Evolutionary conservation across 1,140 invertebrate genomes (phyloP).

Genomic region (Aphelenchoides fujianensis): DNA sequence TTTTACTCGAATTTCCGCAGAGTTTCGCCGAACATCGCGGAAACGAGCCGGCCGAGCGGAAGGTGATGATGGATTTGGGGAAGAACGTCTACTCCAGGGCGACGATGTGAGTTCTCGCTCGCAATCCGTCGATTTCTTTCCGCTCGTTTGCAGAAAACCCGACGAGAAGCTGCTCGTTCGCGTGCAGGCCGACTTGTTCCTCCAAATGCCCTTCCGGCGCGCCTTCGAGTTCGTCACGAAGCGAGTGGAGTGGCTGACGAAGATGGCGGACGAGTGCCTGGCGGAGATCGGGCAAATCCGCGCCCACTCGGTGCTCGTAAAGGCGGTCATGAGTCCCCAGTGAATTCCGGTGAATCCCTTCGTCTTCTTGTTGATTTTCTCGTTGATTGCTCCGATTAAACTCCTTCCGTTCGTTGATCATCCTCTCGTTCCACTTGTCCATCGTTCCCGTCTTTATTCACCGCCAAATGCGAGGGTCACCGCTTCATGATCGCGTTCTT

Average conservation of each 20-base stretch:
- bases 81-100: conserved; percentile 1
- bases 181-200: conserved; percentile 4
- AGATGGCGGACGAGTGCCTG: neutral
- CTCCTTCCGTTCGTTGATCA: no score
- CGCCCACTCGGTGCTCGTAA: neutral
- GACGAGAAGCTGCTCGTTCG: conserved; percentile 1
- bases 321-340: neutral
- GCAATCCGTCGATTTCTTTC: neutral
- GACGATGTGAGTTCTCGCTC: neutral
- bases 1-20: neutral
- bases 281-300: neutral
- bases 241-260: neutral
- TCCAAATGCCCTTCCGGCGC: conserved; percentile 5
- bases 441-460: no score
- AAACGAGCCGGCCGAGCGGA: neutral
- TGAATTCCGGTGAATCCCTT: neutral
- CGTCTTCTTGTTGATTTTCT: neutral
- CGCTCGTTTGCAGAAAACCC: neutral
- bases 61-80: conserved; percentile 14
- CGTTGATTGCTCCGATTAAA: neutral
- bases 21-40: neutral
- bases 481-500: neutral
- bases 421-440: no score
- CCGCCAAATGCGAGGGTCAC: neutral
- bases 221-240: neutral